Evolutionary conservation across 2,113 vertebrate species (phyloP).

Genomic region (Geococcyx californianus): DNA sequence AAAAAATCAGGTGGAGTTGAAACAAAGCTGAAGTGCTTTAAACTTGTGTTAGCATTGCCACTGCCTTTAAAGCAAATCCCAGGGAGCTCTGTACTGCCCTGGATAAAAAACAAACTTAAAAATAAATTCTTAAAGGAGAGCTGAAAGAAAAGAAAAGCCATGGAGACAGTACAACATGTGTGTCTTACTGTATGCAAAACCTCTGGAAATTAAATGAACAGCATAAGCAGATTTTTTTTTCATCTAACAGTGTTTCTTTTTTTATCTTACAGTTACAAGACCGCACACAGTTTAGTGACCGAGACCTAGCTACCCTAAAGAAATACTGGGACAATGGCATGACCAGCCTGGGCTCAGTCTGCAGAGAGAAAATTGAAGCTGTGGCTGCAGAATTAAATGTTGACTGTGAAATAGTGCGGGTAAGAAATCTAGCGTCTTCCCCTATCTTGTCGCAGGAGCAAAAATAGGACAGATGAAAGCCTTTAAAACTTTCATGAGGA

Average conservation of each 20-base stretch:
- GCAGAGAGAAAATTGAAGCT: slow-evolving; percentile 96
- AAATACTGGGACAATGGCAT: slow-evolving; percentile 98
- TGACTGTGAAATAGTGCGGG: slow-evolving; percentile 99
- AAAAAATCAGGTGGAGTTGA: slow-evolving; percentile 21
- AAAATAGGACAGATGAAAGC: slow-evolving; percentile 66
- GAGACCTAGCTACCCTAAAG: slow-evolving; percentile 91
- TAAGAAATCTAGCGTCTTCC: slow-evolving; percentile 75
- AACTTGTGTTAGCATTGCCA: neutral
- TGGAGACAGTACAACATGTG: neutral
- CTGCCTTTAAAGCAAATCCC: slow-evolving; percentile 1
- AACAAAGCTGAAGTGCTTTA: slow-evolving; percentile 18
- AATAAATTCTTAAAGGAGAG: neutral
- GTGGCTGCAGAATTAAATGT: slow-evolving; percentile 92
- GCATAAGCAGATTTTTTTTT: neutral
- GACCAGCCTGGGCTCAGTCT: slow-evolving; percentile 97
- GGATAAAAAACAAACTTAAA: neutral
- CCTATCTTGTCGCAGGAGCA: slow-evolving; percentile 23
- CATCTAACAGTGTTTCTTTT: slow-evolving; percentile 21
- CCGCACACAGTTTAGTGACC: slow-evolving; percentile 96
- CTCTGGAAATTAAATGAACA: neutral
- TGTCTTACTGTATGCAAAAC: neutral
- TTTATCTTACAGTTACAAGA: slow-evolving; percentile 89
- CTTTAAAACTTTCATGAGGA: slow-evolving; percentile 67
- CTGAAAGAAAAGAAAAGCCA: neutral
- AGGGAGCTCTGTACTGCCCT: neutral